Evolutionary conservation across 2,888 invertebrate species (phyloP).

Genomic region (Sialis fuliginosa): DNA sequence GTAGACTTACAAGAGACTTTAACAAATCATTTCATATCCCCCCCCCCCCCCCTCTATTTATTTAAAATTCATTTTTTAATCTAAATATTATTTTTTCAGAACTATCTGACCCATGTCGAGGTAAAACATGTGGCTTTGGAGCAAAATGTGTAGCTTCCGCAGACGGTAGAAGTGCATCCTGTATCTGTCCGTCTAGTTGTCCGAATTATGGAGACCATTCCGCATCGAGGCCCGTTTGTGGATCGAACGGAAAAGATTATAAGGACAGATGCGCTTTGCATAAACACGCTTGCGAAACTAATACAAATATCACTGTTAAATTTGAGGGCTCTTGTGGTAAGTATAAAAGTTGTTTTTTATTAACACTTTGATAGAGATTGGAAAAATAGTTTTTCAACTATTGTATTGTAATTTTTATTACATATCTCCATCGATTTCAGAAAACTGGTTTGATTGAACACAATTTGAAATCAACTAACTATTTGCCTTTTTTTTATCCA

Average conservation of each 20-base stretch:
- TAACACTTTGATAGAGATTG: too few species aligned
- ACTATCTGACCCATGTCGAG: slow-evolving; percentile 52
- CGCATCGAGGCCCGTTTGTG: slow-evolving; percentile 64
- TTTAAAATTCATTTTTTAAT: too few species aligned
- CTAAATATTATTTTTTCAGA: slow-evolving; percentile 27
- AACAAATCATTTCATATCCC: too few species aligned
- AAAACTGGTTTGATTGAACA: too few species aligned
- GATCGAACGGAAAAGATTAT: slow-evolving; percentile 70
- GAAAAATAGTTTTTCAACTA: too few species aligned
- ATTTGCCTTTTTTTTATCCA: too few species aligned
- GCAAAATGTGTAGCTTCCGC: slow-evolving; percentile 44
- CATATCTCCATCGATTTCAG: too few species aligned
- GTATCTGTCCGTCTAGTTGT: slow-evolving; percentile 64
- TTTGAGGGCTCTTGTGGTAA: slow-evolving; percentile 79
- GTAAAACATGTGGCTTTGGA: slow-evolving; percentile 47
- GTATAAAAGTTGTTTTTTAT: too few species aligned
- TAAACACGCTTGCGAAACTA: slow-evolving; percentile 55
- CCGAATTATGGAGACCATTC: slow-evolving; percentile 70
- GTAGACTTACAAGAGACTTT: too few species aligned
- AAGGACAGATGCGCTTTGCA: slow-evolving; percentile 71
- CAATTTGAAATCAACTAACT: too few species aligned
- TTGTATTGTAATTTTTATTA: too few species aligned
- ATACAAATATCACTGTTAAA: slow-evolving; percentile 59
- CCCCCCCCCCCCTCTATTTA: too few species aligned
- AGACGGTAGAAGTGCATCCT: slow-evolving; percentile 55